Base-by-base conservation (phyloP, 2,797 vertebrate genomes). In the Pangasius mekongensis region DNA sequence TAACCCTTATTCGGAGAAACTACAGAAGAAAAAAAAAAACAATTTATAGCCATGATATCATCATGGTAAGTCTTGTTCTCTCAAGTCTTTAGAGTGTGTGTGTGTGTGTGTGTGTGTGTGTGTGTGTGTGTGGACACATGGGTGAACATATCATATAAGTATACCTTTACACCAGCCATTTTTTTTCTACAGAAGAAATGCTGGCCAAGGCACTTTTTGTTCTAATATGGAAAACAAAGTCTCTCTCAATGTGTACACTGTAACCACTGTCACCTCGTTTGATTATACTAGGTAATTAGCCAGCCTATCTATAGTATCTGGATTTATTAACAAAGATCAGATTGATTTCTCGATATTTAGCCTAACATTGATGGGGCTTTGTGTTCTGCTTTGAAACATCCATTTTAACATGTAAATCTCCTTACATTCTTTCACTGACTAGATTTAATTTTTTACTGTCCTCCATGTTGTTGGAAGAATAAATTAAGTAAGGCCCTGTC, bases 21-120 rank as follows among this genome's bases (percentile, higher is more conserved):
- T 93, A 92, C 91, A 91, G 90, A 91, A 92, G 91, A 3, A 30
- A n/a, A 18, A 52, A 76, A 56, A 90, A 90, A 93, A 94, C 93
- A 94, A 95, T 95, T 94, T 93, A 94, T 92, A 93, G 94, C 92
- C 92, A 93, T 94, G 94, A 96, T 94, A 93, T 92, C 91, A 91
- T 95, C 92, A 94, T 91, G 93, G 95, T 94, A 94, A 94, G 93
- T 93, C 91, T 33, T 87, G 93, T 93, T 91, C 87, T 54, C 86
- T 78, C 92, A 90, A 87, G 92, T 94, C 93, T 94, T 94, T 87
- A 90, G 93, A 90, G 27, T 8, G 39, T 5, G 62, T 66, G 66
- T 67, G 66, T 67, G 66, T 69, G 67, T 69, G 67, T 69, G 67
- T 73, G 36, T 71, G 89, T 60, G 89, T 89, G 93, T 93, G 93